Base-by-base conservation (phyloP, 2,888 invertebrate species). In the Sabatieria punctata region DNA sequence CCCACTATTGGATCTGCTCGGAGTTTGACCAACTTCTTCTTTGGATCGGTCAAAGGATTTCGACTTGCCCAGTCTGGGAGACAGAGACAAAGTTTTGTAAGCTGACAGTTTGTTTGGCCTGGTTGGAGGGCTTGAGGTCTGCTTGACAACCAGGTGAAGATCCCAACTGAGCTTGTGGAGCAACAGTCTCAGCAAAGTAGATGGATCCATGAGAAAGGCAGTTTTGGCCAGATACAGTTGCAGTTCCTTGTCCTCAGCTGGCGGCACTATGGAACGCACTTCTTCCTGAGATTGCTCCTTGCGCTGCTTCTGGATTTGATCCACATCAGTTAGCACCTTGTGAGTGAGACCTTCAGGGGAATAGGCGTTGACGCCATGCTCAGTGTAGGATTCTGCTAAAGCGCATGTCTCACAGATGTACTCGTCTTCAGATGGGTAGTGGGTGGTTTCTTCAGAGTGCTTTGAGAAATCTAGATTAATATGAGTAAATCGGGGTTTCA, bases 111-210 rank as follows among this genome's bases (percentile, higher is more conserved):
- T n/a, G n/a, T n/a, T n/a, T n/a, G n/a, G n/a, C n/a, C n/a, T n/a
- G n/a, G n/a, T n/a, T n/a, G n/a, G n/a, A n/a, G n/a, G n/a, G n/a
- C n/a, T n/a, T 13, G 11, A n/a, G 13, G 33, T 13, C 33, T 33
- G 11, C 22, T 42, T 36, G 4, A 6, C 42, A 22, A 58, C 60
- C 30, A 58, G 27, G 15, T 56, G 54, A 8, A 64, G 47, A 51
- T 63, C 63, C 63, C 63, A 63, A 1, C 57, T 54, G n/a, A 63
- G 47, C 45, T 63, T 63, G 53, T 63, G 63, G 15, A 64, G 52
- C 3, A 63, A 49, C 1, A 63, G 41, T 18, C 63, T 52, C 1
- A 63, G 50, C n/a, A 63, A 46, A n/a, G 64, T 54, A 27, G 57
- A 55, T 1, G 61, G 49, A 6, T 39, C 45, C 24, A 48, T 8